Conservation (phyloP, 2,113 vertebrate genomes). For the Malaclemys terrapin region DNA sequence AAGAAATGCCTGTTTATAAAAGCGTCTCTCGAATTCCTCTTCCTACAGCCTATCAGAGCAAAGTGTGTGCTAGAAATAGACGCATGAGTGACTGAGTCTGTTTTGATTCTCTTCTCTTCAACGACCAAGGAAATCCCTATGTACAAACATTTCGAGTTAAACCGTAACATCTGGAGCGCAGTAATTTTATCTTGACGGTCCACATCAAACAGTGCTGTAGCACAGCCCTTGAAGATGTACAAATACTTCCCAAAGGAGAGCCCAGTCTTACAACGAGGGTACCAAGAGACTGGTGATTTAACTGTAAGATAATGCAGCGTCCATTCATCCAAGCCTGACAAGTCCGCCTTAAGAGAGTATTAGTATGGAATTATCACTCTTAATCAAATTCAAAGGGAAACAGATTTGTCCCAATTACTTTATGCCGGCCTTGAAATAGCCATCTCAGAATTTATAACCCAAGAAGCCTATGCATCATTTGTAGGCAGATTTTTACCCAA, state of each 20-base stretch:
- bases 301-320: slow-evolving; percentile 66
- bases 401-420: slow-evolving; percentile 61
- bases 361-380: slow-evolving; percentile 54
- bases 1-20: slow-evolving; percentile 66
- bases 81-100: slow-evolving; percentile 75
- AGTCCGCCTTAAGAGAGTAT: slow-evolving; percentile 39
- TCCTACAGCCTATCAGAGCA: slow-evolving; percentile 65
- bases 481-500: slow-evolving; percentile 41
- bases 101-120: slow-evolving; percentile 79
- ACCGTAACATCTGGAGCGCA: slow-evolving; percentile 78
- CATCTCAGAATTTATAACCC: slow-evolving; percentile 46
- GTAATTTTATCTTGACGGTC: slow-evolving; percentile 81
- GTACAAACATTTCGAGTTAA: slow-evolving; percentile 78
- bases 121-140: slow-evolving; percentile 80
- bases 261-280: slow-evolving; percentile 35
- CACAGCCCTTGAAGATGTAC: slow-evolving; percentile 69
- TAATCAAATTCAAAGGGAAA: slow-evolving; percentile 59
- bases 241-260: slow-evolving; percentile 75
- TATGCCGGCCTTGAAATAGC: slow-evolving; percentile 32
- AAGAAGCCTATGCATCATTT: slow-evolving; percentile 36
- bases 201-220: slow-evolving; percentile 78
- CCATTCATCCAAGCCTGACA: slow-evolving; percentile 66
- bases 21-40: slow-evolving; percentile 66
- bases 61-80: slow-evolving; percentile 74
- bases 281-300: slow-evolving; percentile 45